Evolutionary conservation across 1,140 invertebrate species (phyloP).

Genomic region (Diabrotica virgifera): DNA sequence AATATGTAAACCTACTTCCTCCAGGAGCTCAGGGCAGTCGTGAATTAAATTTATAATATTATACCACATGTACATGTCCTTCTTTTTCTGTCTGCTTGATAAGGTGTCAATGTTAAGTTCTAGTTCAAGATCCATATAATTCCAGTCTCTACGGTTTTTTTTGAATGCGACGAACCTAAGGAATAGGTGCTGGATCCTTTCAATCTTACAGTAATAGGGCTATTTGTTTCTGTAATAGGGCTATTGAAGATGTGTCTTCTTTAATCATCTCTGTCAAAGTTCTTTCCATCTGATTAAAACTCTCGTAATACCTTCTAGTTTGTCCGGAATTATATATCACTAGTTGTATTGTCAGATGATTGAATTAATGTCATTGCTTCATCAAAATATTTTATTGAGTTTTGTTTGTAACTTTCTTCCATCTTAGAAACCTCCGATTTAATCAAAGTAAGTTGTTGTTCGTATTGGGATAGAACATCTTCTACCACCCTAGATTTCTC

Average conservation of each 20-base stretch:
- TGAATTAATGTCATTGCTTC: background rate
- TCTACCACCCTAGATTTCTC: background rate
- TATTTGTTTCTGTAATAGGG: background rate
- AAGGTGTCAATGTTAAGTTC: too few relatives aligned
- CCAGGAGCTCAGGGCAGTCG: too few relatives aligned
- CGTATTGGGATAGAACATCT: background rate
- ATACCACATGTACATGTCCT: too few relatives aligned
- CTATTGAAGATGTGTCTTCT: background rate
- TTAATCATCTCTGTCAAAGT: background rate
- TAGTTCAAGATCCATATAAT: too few relatives aligned
- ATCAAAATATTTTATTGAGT: background rate
- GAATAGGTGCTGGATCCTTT: too few relatives aligned
- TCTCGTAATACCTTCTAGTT: background rate
- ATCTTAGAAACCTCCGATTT: background rate
- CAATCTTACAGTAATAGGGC: too few relatives aligned
- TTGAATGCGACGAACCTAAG: too few relatives aligned
- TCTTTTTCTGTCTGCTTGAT: too few relatives aligned
- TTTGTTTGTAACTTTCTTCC: constrained; percentile 1
- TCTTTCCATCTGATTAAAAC: background rate
- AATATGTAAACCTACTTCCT: too few relatives aligned
- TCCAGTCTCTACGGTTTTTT: too few relatives aligned
- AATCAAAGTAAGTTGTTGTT: background rate
- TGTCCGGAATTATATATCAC: background rate
- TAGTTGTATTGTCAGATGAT: background rate
- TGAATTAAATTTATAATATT: too few relatives aligned